These are phyloP conservation scores for Calameuta pallipes DNA, from an alignment of 2,888 invertebrate genomes.

Conservation along the genomic window DNA sequence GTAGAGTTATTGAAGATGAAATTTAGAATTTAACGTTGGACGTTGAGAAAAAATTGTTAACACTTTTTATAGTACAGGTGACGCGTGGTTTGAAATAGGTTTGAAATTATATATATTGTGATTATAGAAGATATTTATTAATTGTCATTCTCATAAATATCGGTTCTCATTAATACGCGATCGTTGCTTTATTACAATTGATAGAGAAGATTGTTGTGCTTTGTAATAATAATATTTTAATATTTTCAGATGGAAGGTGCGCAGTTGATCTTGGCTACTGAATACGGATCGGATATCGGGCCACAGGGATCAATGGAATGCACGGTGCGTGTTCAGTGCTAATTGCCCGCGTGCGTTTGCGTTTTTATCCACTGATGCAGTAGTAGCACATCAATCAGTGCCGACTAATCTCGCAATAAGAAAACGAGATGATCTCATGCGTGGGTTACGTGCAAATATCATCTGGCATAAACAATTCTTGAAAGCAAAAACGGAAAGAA, in stretches of 20 bases:
- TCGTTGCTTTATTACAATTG: background rate
- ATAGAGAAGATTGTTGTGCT: background rate
- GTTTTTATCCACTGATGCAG: conserved; percentile 28
- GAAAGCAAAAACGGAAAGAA: background rate
- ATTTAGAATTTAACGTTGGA: background rate
- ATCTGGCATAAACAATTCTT: background rate
- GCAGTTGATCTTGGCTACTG: background rate
- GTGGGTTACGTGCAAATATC: background rate
- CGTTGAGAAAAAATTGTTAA: background rate
- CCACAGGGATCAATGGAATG: conserved; percentile 34
- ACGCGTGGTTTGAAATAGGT: background rate
- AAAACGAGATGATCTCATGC: background rate
- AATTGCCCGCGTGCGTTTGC: conserved; percentile 40
- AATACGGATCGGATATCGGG: background rate
- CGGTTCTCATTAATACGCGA: background rate
- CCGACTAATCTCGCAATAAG: background rate
- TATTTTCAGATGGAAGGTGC: background rate
- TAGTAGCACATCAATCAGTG: background rate
- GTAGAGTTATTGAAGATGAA: background rate
- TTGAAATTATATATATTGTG: background rate
- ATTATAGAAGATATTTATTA: background rate
- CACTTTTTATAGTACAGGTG: background rate
- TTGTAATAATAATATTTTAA: background rate
- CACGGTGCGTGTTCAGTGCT: conserved; percentile 40
- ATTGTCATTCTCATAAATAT: background rate